phyloP scores from a whole-genome alignment of 2,797 vertebrate genomes.

The Geotria australis region DNA sequence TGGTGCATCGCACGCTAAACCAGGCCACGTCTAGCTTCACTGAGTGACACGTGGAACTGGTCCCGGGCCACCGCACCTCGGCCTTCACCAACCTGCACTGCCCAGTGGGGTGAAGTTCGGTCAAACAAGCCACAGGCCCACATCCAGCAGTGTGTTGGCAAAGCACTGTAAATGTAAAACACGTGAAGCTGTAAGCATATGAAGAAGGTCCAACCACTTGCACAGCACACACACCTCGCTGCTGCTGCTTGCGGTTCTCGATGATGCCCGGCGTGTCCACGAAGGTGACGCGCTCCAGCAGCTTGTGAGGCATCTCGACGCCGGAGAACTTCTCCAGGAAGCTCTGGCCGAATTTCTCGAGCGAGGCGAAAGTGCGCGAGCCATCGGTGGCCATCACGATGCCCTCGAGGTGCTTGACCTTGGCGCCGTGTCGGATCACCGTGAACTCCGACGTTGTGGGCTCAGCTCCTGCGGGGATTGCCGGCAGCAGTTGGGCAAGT shows the following conservation, averaged over 20 bases:
- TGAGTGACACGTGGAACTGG: too few species aligned
- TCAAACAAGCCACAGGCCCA: too few species aligned
- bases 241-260: conserved; percentile 94
- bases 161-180: too few species aligned
- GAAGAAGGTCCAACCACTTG: too few species aligned
- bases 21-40: too few species aligned
- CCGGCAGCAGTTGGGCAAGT: neutral
- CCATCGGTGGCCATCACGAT: conserved; percentile 98
- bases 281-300: conserved; percentile 72
- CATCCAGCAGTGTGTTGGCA: too few species aligned
- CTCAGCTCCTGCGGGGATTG: conserved; percentile 37
- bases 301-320: conserved; percentile 84
- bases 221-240: conserved; percentile 34
- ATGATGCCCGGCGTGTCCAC: conserved; percentile 94
- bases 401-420: conserved; percentile 80
- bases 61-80: too few species aligned
- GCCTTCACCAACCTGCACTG: too few species aligned
- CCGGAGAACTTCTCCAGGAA: conserved; percentile 91
- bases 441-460: conserved; percentile 97
- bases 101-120: too few species aligned
- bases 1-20: too few species aligned
- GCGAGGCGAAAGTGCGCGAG: conserved; percentile 59
- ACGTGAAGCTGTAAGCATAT: too few species aligned
- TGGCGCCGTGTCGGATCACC: conserved; percentile 81
- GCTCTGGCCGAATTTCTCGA: conserved; percentile 94